Base-by-base conservation (phyloP, 2,113 vertebrate genomes). In the Chaenogobius annularis region DNA sequence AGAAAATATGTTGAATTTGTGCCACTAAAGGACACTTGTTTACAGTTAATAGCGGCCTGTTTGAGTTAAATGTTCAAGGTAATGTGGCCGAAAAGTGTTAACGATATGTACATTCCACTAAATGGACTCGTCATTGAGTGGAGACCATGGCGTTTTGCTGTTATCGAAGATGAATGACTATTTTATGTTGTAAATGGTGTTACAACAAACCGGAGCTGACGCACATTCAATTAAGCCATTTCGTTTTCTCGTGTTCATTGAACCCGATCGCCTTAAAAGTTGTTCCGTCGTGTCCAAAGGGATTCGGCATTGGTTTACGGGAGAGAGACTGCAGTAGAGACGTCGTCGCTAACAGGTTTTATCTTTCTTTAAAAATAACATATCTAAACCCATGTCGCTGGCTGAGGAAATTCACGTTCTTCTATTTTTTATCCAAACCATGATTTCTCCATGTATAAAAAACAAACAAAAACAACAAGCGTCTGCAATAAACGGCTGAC, bases 41-140 rank as follows among this genome's bases (percentile, higher is more conserved):
- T 63, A 22, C 7, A 59, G 62, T 73, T n/a, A n/a, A 10, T 47
- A 66, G 75, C 74, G n/a, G 75, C 74, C 72, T 87, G 56, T 69
- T 66, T 47, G 50, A 70, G 72, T 43, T n/a, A 35, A 10, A 14
- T 58, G 22, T 72, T 8, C 37, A 75, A 5, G 43, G n/a, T n/a
- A 66, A 70, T 37, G 22, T 58, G 12, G 11, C 11, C 11, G 10
- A 13, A 26, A 23, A 15, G 11, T 31, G 26, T 61, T 63, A 11
- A 5, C 13, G n/a, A 19, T 63, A 11, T 63, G 35, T 43, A 63
- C 61, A 63, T 63, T 63, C 61, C 61, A 63, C 61, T 43, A 11
- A 35, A 40, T 63, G 31, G n/a, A n/a, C 19, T 40, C 43, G 10
- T 63, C 61, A 63, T 63, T 43, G 17, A 40, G 61, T 43, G 19